Evolutionary conservation across 1,140 invertebrate genomes (phyloP).

Genomic region (Stenopsyche tienmushanensis): DNA sequence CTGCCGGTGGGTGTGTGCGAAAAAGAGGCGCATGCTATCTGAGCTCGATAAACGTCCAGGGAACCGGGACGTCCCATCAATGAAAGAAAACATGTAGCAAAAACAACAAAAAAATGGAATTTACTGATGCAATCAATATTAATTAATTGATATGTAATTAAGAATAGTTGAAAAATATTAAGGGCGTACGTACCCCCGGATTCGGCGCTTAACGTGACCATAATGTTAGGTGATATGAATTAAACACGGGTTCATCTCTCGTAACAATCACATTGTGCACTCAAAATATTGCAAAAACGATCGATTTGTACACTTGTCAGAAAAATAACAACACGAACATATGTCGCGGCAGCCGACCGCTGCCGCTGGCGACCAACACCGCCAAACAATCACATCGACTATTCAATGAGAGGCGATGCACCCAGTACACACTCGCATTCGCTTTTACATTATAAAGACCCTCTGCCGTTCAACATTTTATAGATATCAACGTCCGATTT

Average conservation of each 20-base stretch:
- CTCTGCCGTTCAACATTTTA: no score
- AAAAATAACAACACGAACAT: neutral
- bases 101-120: no score
- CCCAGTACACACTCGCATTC: neutral
- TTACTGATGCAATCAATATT: neutral
- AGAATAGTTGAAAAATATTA: neutral
- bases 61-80: neutral
- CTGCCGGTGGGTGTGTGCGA: slow-evolving; percentile 11
- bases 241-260: neutral
- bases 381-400: neutral
- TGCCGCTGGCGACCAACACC: neutral
- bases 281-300: no score
- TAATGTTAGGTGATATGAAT: neutral
- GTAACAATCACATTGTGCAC: neutral
- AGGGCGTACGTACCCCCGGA: slow-evolving; percentile 9
- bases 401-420: no score
- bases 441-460: no score
- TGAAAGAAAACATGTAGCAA: no score
- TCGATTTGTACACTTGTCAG: no score
- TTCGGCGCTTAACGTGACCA: slow-evolving; percentile 12
- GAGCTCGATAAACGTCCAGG: neutral
- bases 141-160: neutral
- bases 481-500: no score
- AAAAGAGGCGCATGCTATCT: slow-evolving; percentile 10
- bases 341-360: neutral